Conservation (phyloP, 2,888 invertebrate genomes). For the Orgyia antiqua region DNA sequence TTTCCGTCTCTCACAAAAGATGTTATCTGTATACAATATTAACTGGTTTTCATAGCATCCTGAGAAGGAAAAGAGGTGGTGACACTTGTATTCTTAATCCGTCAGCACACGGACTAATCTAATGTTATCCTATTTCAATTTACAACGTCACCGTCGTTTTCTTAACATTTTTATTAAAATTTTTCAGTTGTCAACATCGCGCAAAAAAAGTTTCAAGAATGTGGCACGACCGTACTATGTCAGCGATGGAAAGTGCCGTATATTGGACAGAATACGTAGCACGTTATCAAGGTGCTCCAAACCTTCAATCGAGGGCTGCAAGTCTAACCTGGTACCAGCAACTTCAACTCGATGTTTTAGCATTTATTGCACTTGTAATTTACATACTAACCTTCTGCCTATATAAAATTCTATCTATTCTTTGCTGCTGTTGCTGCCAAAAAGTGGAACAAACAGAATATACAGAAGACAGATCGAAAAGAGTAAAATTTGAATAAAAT, state of each 20-base stretch:
- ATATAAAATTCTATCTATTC: constrained; percentile 48
- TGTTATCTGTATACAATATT: too few species aligned
- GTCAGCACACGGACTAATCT: too few species aligned
- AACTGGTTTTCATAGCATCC: too few species aligned
- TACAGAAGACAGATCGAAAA: constrained; percentile 47
- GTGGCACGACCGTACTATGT: constrained; percentile 74
- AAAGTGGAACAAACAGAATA: constrained; percentile 26
- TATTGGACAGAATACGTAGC: constrained; percentile 80
- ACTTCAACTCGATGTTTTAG: constrained; percentile 60
- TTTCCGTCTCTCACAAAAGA: too few species aligned
- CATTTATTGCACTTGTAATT: constrained; percentile 50
- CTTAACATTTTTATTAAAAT: background rate
- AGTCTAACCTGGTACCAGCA: constrained; percentile 56
- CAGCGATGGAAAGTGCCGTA: constrained; percentile 73
- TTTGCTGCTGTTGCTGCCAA: constrained; percentile 57
- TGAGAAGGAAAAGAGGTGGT: too few species aligned
- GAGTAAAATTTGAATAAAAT: constrained; percentile 66
- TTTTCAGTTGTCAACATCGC: constrained; percentile 50
- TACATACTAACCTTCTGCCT: constrained; percentile 49
- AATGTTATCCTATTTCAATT: too few species aligned
- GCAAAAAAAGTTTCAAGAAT: constrained; percentile 64
- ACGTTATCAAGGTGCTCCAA: constrained; percentile 59
- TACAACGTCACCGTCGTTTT: too few species aligned
- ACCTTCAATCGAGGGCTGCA: constrained; percentile 52
- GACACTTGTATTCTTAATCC: too few species aligned